Conservation (phyloP, 2,888 invertebrate genomes). For the Bursaphelenchus okinawaensis region DNA sequence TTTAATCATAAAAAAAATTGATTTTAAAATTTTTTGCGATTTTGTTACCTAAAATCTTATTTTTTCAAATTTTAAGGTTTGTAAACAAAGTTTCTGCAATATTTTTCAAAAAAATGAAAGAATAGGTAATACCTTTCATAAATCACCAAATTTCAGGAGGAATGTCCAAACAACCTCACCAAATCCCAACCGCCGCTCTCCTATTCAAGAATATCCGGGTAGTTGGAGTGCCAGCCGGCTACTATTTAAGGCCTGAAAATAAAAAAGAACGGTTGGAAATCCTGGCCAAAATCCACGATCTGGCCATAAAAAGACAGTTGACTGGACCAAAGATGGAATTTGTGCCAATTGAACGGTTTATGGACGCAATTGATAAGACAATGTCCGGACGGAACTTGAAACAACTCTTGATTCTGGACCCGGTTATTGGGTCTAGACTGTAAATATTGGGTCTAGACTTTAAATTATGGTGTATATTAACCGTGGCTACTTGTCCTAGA, state of each 20-base stretch:
- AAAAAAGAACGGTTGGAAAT: slow-evolving; percentile 10
- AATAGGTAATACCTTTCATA: background rate
- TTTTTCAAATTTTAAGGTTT: background rate
- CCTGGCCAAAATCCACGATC: slow-evolving; percentile 13
- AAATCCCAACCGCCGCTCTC: slow-evolving; percentile 9
- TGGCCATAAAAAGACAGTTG: background rate
- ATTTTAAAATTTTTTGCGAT: no score
- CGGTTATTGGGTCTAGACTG: background rate
- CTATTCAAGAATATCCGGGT: slow-evolving; percentile 16
- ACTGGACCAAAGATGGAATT: background rate
- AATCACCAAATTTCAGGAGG: slow-evolving; percentile 60
- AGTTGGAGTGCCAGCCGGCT: slow-evolving; percentile 9
- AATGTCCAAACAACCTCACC: slow-evolving; percentile 35
- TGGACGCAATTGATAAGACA: slow-evolving; percentile 2
- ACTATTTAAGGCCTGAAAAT: background rate
- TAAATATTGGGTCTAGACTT: no score
- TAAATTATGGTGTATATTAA: no score
- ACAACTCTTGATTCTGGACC: background rate
- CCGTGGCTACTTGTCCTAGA: no score
- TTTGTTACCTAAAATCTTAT: no score
- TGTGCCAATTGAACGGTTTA: slow-evolving; percentile 6
- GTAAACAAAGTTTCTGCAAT: background rate
- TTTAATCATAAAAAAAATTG: no score
- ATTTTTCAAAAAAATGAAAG: background rate
- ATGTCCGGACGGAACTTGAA: slow-evolving; percentile 5